Conservation (phyloP, 2,113 vertebrate genomes). For the Myiopsitta monachus region DNA sequence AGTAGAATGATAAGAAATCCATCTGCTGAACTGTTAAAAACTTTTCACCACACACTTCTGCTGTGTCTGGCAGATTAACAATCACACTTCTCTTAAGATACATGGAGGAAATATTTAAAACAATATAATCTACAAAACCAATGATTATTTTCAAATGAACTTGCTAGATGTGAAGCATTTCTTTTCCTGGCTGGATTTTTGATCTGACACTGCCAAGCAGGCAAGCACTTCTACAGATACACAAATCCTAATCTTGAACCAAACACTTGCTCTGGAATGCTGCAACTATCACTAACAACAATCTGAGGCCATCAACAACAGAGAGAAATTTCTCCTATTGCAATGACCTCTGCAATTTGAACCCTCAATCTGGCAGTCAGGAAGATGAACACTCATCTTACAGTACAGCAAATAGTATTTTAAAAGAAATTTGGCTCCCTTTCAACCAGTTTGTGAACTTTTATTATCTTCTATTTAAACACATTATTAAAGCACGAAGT, state of each 20-base stretch:
- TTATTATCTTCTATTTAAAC: background rate
- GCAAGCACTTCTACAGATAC: background rate
- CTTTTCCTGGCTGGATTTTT: background rate
- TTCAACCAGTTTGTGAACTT: background rate
- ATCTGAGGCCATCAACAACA: accelerated
- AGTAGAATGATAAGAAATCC: background rate
- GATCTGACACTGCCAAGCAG: background rate
- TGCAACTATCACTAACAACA: background rate
- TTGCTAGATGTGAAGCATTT: background rate
- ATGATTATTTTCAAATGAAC: background rate
- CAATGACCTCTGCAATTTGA: background rate
- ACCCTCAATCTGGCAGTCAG: background rate
- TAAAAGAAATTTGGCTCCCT: background rate
- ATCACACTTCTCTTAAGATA: background rate
- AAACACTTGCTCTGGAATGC: background rate
- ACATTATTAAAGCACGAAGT: background rate
- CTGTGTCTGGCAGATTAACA: background rate
- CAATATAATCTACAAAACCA: background rate
- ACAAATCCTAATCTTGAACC: background rate
- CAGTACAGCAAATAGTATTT: background rate
- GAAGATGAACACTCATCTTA: background rate
- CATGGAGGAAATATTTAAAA: accelerated
- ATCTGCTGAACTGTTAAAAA: background rate
- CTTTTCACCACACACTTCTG: background rate
- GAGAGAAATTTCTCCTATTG: background rate